A percentile compares a stretch with the other conserved stretches of the same genome.
phyloP scores from a whole-genome alignment of 2,888 invertebrate species.

The Julus scanicus region DNA sequence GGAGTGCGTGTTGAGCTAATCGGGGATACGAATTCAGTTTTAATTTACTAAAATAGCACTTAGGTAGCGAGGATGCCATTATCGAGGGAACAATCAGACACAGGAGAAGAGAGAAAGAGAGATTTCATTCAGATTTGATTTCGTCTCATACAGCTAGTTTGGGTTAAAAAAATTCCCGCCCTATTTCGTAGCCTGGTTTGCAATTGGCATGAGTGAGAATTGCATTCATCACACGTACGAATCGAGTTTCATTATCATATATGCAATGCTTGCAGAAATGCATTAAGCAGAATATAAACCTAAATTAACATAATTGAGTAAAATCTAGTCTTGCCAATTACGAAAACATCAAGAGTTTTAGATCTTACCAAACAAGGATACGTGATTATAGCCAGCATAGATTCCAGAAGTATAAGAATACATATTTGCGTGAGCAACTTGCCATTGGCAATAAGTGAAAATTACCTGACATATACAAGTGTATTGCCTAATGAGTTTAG shows the following conservation, averaged over 20 bases:
- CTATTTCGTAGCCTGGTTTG: background rate
- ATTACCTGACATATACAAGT: too few relatives aligned
- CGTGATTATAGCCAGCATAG: background rate
- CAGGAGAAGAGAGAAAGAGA: background rate
- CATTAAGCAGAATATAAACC: constrained; percentile 15
- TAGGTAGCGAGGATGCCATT: constrained; percentile 14
- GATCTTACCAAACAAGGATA: background rate
- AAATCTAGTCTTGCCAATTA: constrained; percentile 22
- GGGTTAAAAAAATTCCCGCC: background rate
- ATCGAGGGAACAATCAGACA: background rate
- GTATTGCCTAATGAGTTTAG: too few relatives aligned
- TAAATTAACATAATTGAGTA: constrained; percentile 21
- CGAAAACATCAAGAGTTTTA: constrained; percentile 7
- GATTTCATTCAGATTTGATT: constrained; percentile 27
- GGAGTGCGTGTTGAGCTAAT: constrained; percentile 22
- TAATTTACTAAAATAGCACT: constrained; percentile 33
- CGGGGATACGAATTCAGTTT: constrained; percentile 20
- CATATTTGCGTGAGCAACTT: too few relatives aligned
- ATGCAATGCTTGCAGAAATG: constrained; percentile 12
- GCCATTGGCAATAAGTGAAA: too few relatives aligned
- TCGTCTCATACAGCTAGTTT: background rate
- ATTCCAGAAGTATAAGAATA: too few relatives aligned
- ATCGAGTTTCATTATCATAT: background rate
- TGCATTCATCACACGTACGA: constrained; percentile 33
- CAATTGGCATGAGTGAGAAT: background rate